Conservation (phyloP, 2,888 invertebrate species). For the Trisateles emortualis region DNA sequence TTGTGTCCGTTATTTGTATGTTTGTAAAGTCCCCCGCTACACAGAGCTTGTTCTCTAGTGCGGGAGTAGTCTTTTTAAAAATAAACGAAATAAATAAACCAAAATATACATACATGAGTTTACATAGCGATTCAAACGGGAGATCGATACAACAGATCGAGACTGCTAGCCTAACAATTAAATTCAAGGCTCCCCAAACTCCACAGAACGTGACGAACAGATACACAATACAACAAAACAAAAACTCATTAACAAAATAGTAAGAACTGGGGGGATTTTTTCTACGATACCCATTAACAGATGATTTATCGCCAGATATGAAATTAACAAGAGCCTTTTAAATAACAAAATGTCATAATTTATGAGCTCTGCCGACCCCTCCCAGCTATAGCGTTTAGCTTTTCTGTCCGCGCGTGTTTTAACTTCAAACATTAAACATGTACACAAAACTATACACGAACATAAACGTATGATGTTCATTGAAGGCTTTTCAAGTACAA, state of each 20-base stretch:
- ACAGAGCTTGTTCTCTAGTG: no score
- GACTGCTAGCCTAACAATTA: no score
- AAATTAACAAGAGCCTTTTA: slow-evolving; percentile 68
- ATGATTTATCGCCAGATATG: slow-evolving; percentile 66
- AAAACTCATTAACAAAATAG: slow-evolving; percentile 49
- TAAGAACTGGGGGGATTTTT: slow-evolving; percentile 42
- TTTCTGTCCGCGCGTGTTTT: slow-evolving; percentile 10
- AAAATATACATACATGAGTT: no score
- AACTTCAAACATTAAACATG: background rate
- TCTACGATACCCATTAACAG: slow-evolving; percentile 49
- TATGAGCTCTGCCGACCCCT: slow-evolving; percentile 53
- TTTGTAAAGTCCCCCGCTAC: no score
- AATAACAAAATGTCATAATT: slow-evolving; percentile 75
- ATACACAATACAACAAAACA: slow-evolving; percentile 17
- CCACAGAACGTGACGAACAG: slow-evolving; percentile 9
- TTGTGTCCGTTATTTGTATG: no score
- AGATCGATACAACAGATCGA: no score
- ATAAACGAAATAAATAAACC: no score
- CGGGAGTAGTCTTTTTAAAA: no score
- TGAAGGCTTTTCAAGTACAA: no score
- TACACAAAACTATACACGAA: background rate
- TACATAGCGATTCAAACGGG: no score
- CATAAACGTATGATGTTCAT: no score
- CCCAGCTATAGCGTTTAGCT: slow-evolving; percentile 26
- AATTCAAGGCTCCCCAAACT: background rate